phyloP scores from a whole-genome alignment of 2,797 vertebrate species.

The Nannoperca obscura region DNA sequence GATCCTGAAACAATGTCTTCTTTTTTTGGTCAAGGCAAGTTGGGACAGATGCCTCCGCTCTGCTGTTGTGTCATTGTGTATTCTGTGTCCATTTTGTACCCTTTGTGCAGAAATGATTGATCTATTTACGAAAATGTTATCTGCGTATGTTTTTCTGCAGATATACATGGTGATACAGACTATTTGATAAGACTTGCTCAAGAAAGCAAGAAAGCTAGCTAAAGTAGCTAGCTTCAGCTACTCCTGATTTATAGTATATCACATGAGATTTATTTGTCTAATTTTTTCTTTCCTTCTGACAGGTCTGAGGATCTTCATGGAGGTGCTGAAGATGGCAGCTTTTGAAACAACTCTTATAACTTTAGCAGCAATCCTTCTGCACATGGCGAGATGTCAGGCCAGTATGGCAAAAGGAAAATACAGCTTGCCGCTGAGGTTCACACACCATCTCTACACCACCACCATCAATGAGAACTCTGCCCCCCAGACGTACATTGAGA shows the following conservation, averaged over 20 bases:
- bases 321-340: conserved; percentile 78
- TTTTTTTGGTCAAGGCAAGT: conserved; percentile 72
- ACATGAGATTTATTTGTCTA: background rate
- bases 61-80: conserved; percentile 49
- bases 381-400: conserved; percentile 71
- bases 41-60: conserved; percentile 64
- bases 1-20: conserved; percentile 62
- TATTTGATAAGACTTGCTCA: background rate
- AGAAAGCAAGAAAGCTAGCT: too few relatives aligned
- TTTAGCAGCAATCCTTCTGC: conserved; percentile 72
- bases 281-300: conserved; percentile 29
- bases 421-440: conserved; percentile 88
- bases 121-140: conserved; percentile 20
- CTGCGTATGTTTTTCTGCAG: conserved; percentile 14
- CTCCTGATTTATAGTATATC: background rate
- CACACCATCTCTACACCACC: conserved; percentile 92
- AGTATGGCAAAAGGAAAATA: conserved; percentile 79
- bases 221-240: too few relatives aligned
- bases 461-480: conserved; percentile 95
- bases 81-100: conserved; percentile 36
- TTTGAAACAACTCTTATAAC: conserved; percentile 58
- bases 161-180: conserved; percentile 4
- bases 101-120: conserved; percentile 10
- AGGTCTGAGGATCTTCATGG: conserved; percentile 72
- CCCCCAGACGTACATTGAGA: conserved; percentile 92